phyloP scores from a whole-genome alignment of 2,888 invertebrate genomes.

The Aromia moschata region DNA sequence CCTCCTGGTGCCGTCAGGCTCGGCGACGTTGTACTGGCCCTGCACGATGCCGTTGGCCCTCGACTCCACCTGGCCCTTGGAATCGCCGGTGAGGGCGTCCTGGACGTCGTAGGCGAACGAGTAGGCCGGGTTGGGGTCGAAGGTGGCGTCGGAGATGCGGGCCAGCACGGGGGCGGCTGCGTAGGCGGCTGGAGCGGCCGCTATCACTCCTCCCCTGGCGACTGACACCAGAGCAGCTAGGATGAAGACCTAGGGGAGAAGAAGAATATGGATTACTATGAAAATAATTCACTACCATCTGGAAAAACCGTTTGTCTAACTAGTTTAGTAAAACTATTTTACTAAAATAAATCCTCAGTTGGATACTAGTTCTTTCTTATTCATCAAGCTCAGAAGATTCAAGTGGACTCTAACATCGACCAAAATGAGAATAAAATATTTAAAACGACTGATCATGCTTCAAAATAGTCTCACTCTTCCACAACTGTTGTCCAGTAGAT shows the following conservation, averaged over 20 bases:
- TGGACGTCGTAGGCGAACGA: constrained; percentile 76
- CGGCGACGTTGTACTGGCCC: constrained; percentile 71
- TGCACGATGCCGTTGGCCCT: constrained; percentile 73
- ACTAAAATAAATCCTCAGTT: no score
- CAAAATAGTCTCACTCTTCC: no score
- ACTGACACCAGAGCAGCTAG: constrained; percentile 48
- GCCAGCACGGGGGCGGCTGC: constrained; percentile 62
- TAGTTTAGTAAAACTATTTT: no score
- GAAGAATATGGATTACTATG: not conserved
- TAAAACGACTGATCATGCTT: no score
- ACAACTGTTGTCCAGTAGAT: no score
- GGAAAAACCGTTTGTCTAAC: no score
- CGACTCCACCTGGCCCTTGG: constrained; percentile 65
- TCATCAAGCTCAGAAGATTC: no score
- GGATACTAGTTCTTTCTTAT: no score
- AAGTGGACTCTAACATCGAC: no score
- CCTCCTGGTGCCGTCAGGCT: constrained; percentile 72
- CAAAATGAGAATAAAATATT: no score
- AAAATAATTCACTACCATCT: no score
- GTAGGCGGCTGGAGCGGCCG: constrained; percentile 52
- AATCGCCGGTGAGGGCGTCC: constrained; percentile 72
- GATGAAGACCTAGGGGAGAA: constrained; percentile 43
- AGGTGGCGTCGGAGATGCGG: constrained; percentile 57
- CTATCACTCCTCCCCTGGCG: constrained; percentile 55
- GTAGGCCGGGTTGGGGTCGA: constrained; percentile 73